Percentiles rank a stretch among this genome's conserved stretches.
These are phyloP conservation scores for Pocillopora grandis DNA, from an alignment of 92 coral and sea anemone species.

Conservation along the genomic window DNA sequence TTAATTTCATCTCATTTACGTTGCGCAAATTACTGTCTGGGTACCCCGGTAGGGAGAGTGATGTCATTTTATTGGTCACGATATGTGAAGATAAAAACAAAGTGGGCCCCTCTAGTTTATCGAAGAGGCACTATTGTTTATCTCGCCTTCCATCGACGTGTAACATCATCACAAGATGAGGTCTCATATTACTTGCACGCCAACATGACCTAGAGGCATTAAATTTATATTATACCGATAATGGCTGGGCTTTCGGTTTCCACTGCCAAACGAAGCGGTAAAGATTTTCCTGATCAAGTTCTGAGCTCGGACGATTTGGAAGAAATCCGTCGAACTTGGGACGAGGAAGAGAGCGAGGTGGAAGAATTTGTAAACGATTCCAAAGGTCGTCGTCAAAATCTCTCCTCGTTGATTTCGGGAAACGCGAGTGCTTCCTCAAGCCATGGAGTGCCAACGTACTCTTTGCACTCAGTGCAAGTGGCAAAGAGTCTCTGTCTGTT, in stretches of 20 bases:
- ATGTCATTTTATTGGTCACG: too few relatives aligned
- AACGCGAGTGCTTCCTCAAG: constrained; percentile 18
- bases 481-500: constrained; percentile 64
- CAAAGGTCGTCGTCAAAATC: constrained; percentile 33
- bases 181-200: background rate
- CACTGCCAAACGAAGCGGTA: constrained; percentile 11
- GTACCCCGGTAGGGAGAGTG: too few relatives aligned
- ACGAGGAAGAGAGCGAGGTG: constrained; percentile 89
- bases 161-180: background rate
- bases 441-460: constrained; percentile 14
- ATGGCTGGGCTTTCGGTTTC: constrained; percentile 41
- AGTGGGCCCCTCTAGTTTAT: too few relatives aligned
- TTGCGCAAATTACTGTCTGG: too few relatives aligned
- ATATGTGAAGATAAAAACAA: background rate
- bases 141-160: background rate
- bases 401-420: constrained; percentile 8
- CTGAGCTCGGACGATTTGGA: constrained; percentile 76
- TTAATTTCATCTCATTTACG: too few relatives aligned
- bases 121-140: too few relatives aligned
- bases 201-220: too few relatives aligned
- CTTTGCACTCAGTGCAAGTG: constrained; percentile 20
- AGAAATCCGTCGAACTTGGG: constrained; percentile 88
- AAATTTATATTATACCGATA: background rate
- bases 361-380: constrained; percentile 73
- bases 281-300: constrained; percentile 42